Evolutionary conservation across 1,140 invertebrate species (phyloP), one percentile per base, ranked within the genome.

Genomic region (Mamestra configurata): DNA sequence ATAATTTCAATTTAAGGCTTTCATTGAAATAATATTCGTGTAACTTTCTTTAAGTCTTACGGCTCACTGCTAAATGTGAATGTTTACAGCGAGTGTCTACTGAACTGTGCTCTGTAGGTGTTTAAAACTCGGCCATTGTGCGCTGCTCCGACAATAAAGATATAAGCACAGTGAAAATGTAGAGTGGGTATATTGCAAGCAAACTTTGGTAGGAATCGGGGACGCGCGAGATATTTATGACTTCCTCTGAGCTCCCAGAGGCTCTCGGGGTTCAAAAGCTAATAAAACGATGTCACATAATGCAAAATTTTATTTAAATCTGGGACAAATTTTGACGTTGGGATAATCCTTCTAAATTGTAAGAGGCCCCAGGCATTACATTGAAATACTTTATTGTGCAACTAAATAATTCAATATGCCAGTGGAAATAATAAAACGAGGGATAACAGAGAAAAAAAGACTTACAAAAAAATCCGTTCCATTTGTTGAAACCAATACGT

Each of bases 271-370:
- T 83, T 86, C 84, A 84, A 88, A 86, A 86, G 86, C 86, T 84
- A 84, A 88, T 85, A 88, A 88, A 88, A 86, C 83, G 86, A 82
- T 85, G 84, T 83, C 82, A 86, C 83, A 85, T 83, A 83, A 84
- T 83, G 80, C 77, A 82, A 85, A 84, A 82, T 84, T 87, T 82
- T 82, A 82, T 55, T 79, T 66, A 73, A 84, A 82, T 82, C 77
- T 81, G 31, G 68, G 64, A 77, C 75, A 82, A 80, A 82, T 82
- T 79, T 75, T 61, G 46, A 73, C n/a, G 66, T 71, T 80, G 46
- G 43, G 22, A 53, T 77, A 66, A 66, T 77, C 75, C 40, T 53
- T 66, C 46, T 53, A 53, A 66, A 77, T 64, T 53, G 18, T 37
- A 77, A 66, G 11, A 22, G 5, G 24, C 27, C 20, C 43, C 46